phyloP scores from a whole-genome alignment of 2,888 invertebrate genomes.

The Tetanocera ferruginea region DNA sequence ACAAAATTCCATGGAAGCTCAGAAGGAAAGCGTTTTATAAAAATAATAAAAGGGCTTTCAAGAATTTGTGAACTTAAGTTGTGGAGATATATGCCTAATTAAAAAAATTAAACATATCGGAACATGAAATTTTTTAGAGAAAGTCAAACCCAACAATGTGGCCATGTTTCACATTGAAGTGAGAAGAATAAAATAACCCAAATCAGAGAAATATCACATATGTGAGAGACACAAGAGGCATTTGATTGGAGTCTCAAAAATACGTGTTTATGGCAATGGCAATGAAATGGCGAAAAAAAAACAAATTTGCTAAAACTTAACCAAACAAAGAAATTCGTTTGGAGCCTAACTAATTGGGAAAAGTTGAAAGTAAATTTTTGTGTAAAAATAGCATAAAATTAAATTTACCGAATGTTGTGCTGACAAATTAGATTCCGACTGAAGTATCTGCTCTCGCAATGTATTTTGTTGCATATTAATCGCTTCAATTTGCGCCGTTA shows the following conservation, averaged over 20 bases:
- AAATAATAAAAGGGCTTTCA: too few relatives aligned
- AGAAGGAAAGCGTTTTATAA: too few relatives aligned
- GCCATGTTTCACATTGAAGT: too few relatives aligned
- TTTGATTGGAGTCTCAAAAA: not conserved
- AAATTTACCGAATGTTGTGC: conserved; percentile 89
- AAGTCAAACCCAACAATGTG: too few relatives aligned
- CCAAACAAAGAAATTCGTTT: not conserved
- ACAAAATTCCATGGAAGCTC: too few relatives aligned
- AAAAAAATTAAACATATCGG: too few relatives aligned
- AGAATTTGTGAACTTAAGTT: too few relatives aligned
- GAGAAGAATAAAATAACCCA: too few relatives aligned
- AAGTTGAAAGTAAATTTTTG: conserved; percentile 7
- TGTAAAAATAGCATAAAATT: conserved; percentile 15
- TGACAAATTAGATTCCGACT: conserved; percentile 95
- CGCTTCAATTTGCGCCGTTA: conserved; percentile 72
- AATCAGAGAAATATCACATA: too few relatives aligned
- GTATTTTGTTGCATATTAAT: conserved; percentile 84
- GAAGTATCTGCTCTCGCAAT: conserved; percentile 91
- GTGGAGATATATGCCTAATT: too few relatives aligned
- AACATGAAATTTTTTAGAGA: too few relatives aligned
- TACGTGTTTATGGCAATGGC: not conserved
- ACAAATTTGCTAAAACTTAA: not conserved
- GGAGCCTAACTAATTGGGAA: conserved; percentile 34
- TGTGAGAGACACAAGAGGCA: too few relatives aligned
- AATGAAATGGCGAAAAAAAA: not conserved